Base-by-base conservation (phyloP, 2,113 vertebrate genomes). In the Columbina picui region DNA sequence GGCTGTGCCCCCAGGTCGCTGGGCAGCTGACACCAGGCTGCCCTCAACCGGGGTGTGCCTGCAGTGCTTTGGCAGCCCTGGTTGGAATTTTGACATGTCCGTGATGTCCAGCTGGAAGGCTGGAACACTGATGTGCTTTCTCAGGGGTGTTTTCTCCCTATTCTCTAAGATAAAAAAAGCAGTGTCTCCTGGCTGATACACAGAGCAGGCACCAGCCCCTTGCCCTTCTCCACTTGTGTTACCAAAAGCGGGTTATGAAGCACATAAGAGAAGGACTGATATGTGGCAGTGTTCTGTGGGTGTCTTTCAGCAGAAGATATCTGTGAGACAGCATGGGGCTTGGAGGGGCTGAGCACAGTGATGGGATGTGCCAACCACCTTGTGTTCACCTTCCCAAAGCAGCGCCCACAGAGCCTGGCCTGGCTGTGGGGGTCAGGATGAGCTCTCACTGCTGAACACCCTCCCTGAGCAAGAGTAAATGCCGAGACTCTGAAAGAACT, bases 391-490 rank as follows among this genome's bases (percentile, higher is more conserved):
- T 59, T 57, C 18, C 67, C 70, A 56, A 36, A 82, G 47, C 74
- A 57, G 36, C 0, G 0, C 27, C 18, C 11, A 1, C 21, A 17
- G 39, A 77, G 18, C 47, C 41, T 14, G 43, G 25, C 16, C 57
- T 47, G 56, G 16, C 52, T 41, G 30, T 3, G 0, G 0, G 0
- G 16, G 20, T 5, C 8, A 15, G 52, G 18, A 14, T 11, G n/a
- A 61, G n/a, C 10, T 69, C 47, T 45, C 55, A 50, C 55, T 4
- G 5, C 36, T 29, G 56, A 63, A 32, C 7, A 34, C 7, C 41
- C 14, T 55, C 26, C 26, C 16, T 1, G 0, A 5, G 11, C 21
- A 36, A 53, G 10, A 59, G 57, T 4, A 16, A 63, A 14, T 2
- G 10, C 36, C 34, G 53, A 63, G 1, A 19, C 32, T 49, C 61